Evolutionary conservation across 2,888 invertebrate species (phyloP).

Genomic region (Eristalis arbustorum): DNA sequence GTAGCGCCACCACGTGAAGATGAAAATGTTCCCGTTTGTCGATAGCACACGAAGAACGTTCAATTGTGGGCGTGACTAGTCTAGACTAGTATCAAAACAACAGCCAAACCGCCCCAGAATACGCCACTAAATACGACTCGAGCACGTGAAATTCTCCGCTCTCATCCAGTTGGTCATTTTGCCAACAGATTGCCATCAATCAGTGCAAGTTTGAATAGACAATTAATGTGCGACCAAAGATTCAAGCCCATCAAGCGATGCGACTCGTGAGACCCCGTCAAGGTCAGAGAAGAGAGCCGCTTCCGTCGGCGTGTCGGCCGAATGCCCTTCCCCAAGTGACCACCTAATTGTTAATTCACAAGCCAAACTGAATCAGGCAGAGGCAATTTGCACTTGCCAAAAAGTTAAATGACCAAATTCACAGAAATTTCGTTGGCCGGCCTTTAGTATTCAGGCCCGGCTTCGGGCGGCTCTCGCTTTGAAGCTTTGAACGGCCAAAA

Average conservation of each 20-base stretch:
- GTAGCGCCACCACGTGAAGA: too few relatives aligned
- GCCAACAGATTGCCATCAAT: too few relatives aligned
- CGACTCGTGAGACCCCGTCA: not conserved
- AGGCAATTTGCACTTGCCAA: slow-evolving; percentile 55
- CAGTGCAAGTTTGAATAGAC: too few relatives aligned
- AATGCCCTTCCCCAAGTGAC: not conserved
- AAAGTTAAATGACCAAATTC: slow-evolving; percentile 57
- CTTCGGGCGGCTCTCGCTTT: slow-evolving; percentile 58
- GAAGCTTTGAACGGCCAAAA: slow-evolving; percentile 52
- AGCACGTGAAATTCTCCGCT: too few relatives aligned
- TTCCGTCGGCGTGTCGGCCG: not conserved
- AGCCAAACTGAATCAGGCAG: slow-evolving; percentile 33
- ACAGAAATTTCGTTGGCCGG: slow-evolving; percentile 34
- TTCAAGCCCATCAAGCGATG: not conserved
- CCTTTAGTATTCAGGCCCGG: slow-evolving; percentile 58
- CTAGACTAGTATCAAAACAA: too few relatives aligned
- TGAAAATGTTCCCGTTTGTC: too few relatives aligned
- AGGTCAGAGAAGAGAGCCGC: not conserved
- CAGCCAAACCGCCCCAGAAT: too few relatives aligned
- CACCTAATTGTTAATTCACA: slow-evolving; percentile 50
- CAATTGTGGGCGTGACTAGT: too few relatives aligned
- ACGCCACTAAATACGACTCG: too few relatives aligned
- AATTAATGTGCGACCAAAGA: too few relatives aligned
- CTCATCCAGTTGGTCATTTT: too few relatives aligned
- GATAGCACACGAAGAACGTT: too few relatives aligned